Conservation (phyloP, 2,797 vertebrate genomes). For the Labroides dimidiatus region DNA sequence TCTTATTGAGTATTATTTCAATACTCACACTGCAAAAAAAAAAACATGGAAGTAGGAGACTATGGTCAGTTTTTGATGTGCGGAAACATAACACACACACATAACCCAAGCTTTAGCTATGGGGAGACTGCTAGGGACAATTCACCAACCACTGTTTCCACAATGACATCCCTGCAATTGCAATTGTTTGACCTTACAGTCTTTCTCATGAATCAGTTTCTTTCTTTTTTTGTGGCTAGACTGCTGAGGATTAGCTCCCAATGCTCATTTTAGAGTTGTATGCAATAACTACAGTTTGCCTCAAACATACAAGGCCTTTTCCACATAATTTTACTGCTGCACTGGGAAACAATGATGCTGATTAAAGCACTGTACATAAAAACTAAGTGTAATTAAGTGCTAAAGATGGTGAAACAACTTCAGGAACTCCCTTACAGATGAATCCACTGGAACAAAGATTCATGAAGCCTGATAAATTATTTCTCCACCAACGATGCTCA, state of each 20-base stretch:
- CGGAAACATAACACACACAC: not conserved
- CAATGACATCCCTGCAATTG: no score
- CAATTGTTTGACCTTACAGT: no score
- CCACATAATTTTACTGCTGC: not conserved
- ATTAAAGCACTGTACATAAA: not conserved
- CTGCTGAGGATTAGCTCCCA: no score
- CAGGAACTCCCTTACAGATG: not conserved
- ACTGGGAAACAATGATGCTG: not conserved
- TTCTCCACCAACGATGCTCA: not conserved
- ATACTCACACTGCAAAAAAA: not conserved
- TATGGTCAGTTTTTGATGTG: not conserved
- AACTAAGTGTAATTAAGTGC: no score
- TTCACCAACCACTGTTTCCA: conserved; percentile 16
- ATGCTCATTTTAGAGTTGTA: no score
- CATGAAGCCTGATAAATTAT: not conserved
- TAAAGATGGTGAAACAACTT: not conserved
- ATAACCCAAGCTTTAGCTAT: conserved; percentile 13
- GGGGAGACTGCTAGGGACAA: not conserved
- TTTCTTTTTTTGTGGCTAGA: no score
- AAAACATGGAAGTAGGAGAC: not conserved
- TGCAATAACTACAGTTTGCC: not conserved
- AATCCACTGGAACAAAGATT: not conserved
- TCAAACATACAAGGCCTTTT: not conserved
- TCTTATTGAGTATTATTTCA: not conserved
- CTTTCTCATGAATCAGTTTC: no score